Evolutionary conservation across 2,888 invertebrate genomes (phyloP), one percentile per base, ranked within the genome.

Genomic region (Phalera bucephala): DNA sequence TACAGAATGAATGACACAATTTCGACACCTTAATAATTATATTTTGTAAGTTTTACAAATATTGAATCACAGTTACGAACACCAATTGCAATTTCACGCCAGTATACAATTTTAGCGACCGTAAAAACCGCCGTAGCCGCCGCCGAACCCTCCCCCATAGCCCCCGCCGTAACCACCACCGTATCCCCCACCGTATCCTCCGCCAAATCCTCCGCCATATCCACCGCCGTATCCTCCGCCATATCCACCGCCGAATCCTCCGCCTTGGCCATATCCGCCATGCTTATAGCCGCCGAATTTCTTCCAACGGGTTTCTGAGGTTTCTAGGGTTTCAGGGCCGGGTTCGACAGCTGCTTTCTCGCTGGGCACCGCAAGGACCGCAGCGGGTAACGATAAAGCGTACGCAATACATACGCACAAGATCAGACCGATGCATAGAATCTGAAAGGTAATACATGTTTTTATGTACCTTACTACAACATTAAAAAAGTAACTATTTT

Each of bases 371-470:
- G 12, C 35, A 1, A 47, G 43, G 0, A 65, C 64, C 9, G 63
- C 29, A 8, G 51, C 45, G 0, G 80, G 78, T 8, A 75, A 30
- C 14, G 73, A 73, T 22, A 62, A 52, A 0, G 67, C 64, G 48
- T 70, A 75, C 10, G 77, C 79, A 43, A 72, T 23, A 50, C 66
- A 67, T 9, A 57, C 64, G 60, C 74, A 77, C 29, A 75, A n/a
- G 10, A 82, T 34, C 19, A 83, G 43, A 28, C 60, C 58, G 7
- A 69, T 36, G 40, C 52, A 66, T 15, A 75, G 27, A 11, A 73
- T 33, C 84, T 85, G 65, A 68, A 43, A 21, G 40, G 31, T 34
- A 19, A 9, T 9, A 26, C 6, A 9, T 33, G 12, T 8, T 19
- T 7, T 14, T n/a, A n/a, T n/a, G n/a, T n/a, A n/a, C n/a, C n/a